Base-by-base conservation (phyloP, 2,888 invertebrate genomes). In the Rhingia campestris region DNA sequence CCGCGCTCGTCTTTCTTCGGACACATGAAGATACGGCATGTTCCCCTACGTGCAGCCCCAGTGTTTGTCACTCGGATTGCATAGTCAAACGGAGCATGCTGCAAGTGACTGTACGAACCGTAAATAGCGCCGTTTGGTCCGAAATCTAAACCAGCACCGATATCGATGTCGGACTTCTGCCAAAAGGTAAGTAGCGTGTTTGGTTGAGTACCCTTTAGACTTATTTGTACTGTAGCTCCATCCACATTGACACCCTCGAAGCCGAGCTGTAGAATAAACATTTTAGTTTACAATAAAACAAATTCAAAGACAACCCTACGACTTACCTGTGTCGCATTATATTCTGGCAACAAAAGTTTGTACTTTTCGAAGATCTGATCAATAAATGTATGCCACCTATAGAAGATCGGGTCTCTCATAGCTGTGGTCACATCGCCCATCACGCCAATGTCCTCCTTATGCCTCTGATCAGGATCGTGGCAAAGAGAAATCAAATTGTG, bases 351-450 rank as follows among this genome's bases (percentile, higher is more conserved):
- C 4, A 93, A 92, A 5, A 91, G 90, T 90, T 97, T 97, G 90
- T 94, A 94, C 86, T 93, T 94, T 86, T 94, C 94, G 93, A 96
- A 97, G 35, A 95, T 91, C 82, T 94, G 93, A 87, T 97, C 96
- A 59, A 97, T 93, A 89, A 93, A 96, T 0, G 94, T 94, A 88
- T 97, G 97, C 95, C 95, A 96, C 88, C 96, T 94, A 92, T 96
- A 97, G 92, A 97, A 97, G 84, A 96, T 92, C 0, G 97, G 97
- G 91, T 97, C 97, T 49, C 97, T 93, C 96, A 97, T 96, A 0
- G 96, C 96, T 0, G 96, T 96, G 0, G 96, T 94, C 2, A 95
- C 94, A 88, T 97, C 96, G 0, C 95, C 96, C 93, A 97, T 96
- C 1, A 96, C 94, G 33, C 95, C 93, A 87, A 95, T 95, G 1